A percentile compares a stretch with the other conserved stretches of the same genome.
Evolutionary conservation across 2,797 vertebrate species (phyloP).

Genomic region (Saxicola maurus): DNA sequence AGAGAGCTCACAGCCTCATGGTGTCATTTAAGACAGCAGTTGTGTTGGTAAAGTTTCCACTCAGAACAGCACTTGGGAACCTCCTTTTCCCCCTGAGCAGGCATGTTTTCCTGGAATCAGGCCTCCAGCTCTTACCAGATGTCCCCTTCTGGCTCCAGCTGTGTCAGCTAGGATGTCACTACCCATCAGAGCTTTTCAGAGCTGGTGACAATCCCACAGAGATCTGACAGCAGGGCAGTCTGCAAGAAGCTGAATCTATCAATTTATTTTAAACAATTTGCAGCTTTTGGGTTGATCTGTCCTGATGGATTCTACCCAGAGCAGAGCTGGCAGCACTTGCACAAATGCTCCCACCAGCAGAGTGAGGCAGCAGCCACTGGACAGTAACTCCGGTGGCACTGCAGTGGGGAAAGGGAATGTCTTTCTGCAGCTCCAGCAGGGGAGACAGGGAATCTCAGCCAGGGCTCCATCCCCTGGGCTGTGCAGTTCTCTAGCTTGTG

Average conservation of each 20-base stretch:
- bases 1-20: neutral
- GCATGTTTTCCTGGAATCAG: neutral
- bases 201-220: accelerated
- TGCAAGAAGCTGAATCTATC: neutral
- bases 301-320: neutral
- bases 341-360: neutral
- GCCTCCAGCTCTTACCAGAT: neutral
- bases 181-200: neutral
- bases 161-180: neutral
- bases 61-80: neutral
- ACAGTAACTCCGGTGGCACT: neutral
- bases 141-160: neutral
- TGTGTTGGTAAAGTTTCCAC: neutral
- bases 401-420: accelerated
- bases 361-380: neutral
- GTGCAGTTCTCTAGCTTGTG: neutral
- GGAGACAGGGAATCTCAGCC: neutral
- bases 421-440: neutral
- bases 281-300: neutral
- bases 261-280: neutral
- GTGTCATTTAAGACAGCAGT: neutral
- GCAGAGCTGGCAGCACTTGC: neutral
- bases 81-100: neutral
- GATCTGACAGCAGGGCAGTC: neutral
- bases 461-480: neutral